A percentile compares a stretch with the other conserved stretches of the same genome.
phyloP scores from a whole-genome alignment of 2,113 vertebrate genomes.

The Corvus cornix region DNA sequence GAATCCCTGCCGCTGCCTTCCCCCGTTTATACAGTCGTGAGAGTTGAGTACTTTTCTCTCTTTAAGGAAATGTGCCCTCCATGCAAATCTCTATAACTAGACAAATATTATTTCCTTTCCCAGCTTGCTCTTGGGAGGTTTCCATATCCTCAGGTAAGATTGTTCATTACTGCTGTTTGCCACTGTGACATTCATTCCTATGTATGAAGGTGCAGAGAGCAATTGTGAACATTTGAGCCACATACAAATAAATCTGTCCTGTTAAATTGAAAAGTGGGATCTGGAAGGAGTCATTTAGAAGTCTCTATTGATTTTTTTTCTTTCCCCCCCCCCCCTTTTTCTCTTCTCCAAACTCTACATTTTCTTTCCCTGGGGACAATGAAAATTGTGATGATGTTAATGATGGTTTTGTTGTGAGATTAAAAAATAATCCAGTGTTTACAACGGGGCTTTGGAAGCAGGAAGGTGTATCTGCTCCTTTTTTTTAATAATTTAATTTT shows the following conservation, averaged over 20 bases:
- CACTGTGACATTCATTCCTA: constrained; percentile 82
- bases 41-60: constrained; percentile 68
- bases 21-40: background rate
- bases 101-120: constrained; percentile 82
- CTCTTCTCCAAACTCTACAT: constrained; percentile 15
- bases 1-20: constrained; percentile 15
- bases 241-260: constrained; percentile 80
- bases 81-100: constrained; percentile 82
- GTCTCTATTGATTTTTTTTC: constrained; percentile 67
- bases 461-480: background rate
- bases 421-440: background rate
- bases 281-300: constrained; percentile 73
- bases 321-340: background rate
- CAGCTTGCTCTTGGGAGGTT: constrained; percentile 97
- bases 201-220: constrained; percentile 82
- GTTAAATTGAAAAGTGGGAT: constrained; percentile 79
- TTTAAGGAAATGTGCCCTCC: constrained; percentile 74
- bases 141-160: constrained; percentile 98
- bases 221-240: constrained; percentile 75
- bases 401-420: constrained; percentile 16
- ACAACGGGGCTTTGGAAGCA: background rate
- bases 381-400: background rate
- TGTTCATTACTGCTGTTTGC: constrained; percentile 76
- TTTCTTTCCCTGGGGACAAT: constrained; percentile 15
- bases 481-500: background rate